Conservation (phyloP, 37 sponge, comb jelly and placozoan species). For the Dysidea cf. avara region DNA sequence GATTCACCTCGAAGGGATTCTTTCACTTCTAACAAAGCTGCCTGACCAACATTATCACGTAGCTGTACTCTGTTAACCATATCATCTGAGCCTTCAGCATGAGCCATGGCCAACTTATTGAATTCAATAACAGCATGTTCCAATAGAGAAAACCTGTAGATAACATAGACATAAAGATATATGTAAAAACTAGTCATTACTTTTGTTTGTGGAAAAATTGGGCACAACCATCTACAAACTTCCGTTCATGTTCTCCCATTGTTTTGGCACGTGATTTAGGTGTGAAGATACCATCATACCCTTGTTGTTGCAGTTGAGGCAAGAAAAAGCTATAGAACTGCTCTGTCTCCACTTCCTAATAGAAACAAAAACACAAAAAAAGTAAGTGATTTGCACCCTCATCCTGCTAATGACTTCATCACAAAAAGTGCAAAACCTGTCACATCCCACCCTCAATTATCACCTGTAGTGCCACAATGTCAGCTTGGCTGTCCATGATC, state of each 20-base stretch:
- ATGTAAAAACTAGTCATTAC: slow-evolving; percentile 65
- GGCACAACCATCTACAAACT: slow-evolving; percentile 95
- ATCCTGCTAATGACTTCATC: background rate
- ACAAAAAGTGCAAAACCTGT: background rate
- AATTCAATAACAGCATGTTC: slow-evolving; percentile 88
- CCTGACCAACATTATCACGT: slow-evolving; percentile 91
- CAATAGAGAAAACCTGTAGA: slow-evolving; percentile 72
- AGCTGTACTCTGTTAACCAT: slow-evolving; percentile 97
- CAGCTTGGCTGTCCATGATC: slow-evolving; percentile 76
- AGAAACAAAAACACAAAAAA: slow-evolving; percentile 1
- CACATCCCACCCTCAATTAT: background rate
- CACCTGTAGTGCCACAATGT: slow-evolving; percentile 87
- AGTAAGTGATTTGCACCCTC: background rate
- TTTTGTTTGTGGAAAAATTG: slow-evolving; percentile 90
- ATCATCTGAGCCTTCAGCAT: slow-evolving; percentile 86
- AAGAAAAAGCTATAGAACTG: slow-evolving; percentile 90
- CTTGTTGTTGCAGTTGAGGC: slow-evolving; percentile 70
- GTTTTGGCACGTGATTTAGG: slow-evolving; percentile 94
- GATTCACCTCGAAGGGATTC: slow-evolving; percentile 2
- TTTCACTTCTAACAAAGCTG: slow-evolving; percentile 72
- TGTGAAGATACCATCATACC: slow-evolving; percentile 92
- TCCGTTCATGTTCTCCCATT: slow-evolving; percentile 86
- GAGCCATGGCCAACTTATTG: slow-evolving; percentile 90
- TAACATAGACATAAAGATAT: background rate
- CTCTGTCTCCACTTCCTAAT: slow-evolving; percentile 94